Conservation (phyloP, 2,888 invertebrate genomes). For the Pantelozetes paolii region DNA sequence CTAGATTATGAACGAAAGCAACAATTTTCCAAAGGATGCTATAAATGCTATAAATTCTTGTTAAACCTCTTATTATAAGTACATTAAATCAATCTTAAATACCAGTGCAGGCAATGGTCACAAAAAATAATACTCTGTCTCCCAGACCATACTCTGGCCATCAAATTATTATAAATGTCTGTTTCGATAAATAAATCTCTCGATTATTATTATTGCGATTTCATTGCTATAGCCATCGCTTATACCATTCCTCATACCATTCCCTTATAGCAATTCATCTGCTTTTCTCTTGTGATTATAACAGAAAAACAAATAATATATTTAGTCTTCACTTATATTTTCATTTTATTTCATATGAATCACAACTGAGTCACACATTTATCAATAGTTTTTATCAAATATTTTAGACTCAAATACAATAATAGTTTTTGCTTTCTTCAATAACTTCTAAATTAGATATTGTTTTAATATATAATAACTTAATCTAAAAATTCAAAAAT, state of each 20-base stretch:
- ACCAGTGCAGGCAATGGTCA: conserved; percentile 15
- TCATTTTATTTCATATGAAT: background rate
- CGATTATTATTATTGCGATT: conserved; percentile 2
- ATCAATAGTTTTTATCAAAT: background rate
- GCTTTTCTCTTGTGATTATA: background rate
- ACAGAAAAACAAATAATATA: too few relatives aligned
- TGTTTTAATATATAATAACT: conserved; percentile 17
- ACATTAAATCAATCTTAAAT: conserved; percentile 33
- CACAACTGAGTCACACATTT: conserved; percentile 1
- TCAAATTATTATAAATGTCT: conserved; percentile 29
- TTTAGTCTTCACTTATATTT: too few relatives aligned
- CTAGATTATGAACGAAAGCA: conserved; percentile 28
- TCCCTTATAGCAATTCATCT: background rate
- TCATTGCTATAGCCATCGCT: background rate
- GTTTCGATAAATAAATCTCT: conserved; percentile 16
- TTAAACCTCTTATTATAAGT: conserved; percentile 36
- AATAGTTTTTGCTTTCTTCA: background rate
- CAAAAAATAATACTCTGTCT: conserved; percentile 9
- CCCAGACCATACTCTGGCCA: conserved; percentile 21
- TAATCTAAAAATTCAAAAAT: background rate
- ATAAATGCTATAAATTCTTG: conserved; percentile 20
- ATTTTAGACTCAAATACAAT: too few relatives aligned
- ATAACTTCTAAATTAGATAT: conserved; percentile 12
- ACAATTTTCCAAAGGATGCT: conserved; percentile 33
- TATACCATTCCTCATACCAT: background rate